Conservation (phyloP, 1,140 invertebrate species). For the Lordiphosa collinella region DNA sequence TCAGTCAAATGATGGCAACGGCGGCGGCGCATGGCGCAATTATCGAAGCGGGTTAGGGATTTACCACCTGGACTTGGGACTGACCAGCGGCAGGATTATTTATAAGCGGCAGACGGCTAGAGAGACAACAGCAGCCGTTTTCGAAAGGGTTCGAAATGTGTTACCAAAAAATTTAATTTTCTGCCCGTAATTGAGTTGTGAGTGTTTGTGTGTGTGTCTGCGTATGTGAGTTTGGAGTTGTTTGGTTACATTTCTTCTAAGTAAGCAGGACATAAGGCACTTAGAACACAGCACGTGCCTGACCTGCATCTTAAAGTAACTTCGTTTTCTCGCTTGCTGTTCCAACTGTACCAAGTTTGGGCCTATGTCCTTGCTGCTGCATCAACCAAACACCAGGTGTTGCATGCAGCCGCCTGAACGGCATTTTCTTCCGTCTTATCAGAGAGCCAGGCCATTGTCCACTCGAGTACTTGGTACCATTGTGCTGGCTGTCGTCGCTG, state of each 20-base stretch:
- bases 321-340: no score
- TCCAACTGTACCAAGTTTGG: not conserved
- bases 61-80: conserved; percentile 47
- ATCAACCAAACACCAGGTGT: conserved; percentile 5
- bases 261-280: conserved; percentile 3
- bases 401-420: conserved; percentile 11
- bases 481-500: conserved; percentile 3
- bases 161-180: conserved; percentile 6
- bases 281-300: conserved; percentile 1
- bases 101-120: conserved; percentile 9
- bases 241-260: conserved; percentile 10
- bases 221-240: not conserved
- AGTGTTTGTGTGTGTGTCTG: not conserved
- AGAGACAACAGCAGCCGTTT: conserved; percentile 22
- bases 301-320: no score
- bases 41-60: conserved; percentile 46
- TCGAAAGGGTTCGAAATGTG: conserved; percentile 3
- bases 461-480: no score
- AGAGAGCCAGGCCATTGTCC: conserved; percentile 24
- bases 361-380: not conserved
- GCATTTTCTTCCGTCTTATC: conserved; percentile 42
- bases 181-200: conserved; percentile 10
- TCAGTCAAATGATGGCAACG: conserved; percentile 23
- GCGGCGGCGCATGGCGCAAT: conserved; percentile 46
- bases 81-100: conserved; percentile 30